These are phyloP conservation scores for Brachynemurus nebulosus DNA, from an alignment of 2,888 invertebrate genomes.

Conservation along the genomic window DNA sequence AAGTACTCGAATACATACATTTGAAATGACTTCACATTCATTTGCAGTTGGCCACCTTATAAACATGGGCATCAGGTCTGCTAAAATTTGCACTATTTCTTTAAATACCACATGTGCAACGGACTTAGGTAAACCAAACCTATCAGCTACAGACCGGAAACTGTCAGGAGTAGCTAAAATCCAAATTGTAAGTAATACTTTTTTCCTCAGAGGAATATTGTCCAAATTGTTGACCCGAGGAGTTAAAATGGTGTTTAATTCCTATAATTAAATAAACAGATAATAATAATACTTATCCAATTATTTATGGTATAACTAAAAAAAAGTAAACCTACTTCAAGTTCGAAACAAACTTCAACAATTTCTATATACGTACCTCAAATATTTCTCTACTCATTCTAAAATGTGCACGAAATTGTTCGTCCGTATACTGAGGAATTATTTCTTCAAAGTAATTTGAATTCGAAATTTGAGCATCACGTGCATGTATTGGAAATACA, in stretches of 20 bases:
- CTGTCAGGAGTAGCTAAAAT: slow-evolving; percentile 11
- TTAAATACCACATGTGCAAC: slow-evolving; percentile 7
- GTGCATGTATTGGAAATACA: slow-evolving; percentile 8
- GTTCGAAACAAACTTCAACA: too few relatives aligned
- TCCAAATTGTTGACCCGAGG: neutral
- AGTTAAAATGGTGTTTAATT: slow-evolving; percentile 7
- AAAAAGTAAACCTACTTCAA: too few relatives aligned
- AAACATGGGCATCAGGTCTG: neutral
- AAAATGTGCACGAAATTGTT: slow-evolving; percentile 10
- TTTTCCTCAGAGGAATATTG: slow-evolving; percentile 6
- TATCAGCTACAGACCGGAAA: slow-evolving; percentile 10
- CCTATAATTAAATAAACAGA: slow-evolving; percentile 4
- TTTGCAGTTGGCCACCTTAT: slow-evolving; percentile 7
- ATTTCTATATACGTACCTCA: slow-evolving; percentile 2
- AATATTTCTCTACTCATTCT: slow-evolving; percentile 9
- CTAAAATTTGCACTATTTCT: slow-evolving; percentile 7
- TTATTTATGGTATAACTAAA: too few relatives aligned
- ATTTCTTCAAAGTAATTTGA: slow-evolving; percentile 10
- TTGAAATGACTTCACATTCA: slow-evolving; percentile 9
- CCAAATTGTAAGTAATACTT: slow-evolving; percentile 7
- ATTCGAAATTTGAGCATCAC: slow-evolving; percentile 5
- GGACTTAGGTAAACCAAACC: slow-evolving; percentile 10
- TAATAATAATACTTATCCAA: neutral
- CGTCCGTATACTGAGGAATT: slow-evolving; percentile 7
- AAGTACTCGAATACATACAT: slow-evolving; percentile 7